A percentile compares a stretch with the other conserved stretches of the same genome.
Evolutionary conservation across 2,888 invertebrate species (phyloP).

Genomic region (Aporophyla nigra): DNA sequence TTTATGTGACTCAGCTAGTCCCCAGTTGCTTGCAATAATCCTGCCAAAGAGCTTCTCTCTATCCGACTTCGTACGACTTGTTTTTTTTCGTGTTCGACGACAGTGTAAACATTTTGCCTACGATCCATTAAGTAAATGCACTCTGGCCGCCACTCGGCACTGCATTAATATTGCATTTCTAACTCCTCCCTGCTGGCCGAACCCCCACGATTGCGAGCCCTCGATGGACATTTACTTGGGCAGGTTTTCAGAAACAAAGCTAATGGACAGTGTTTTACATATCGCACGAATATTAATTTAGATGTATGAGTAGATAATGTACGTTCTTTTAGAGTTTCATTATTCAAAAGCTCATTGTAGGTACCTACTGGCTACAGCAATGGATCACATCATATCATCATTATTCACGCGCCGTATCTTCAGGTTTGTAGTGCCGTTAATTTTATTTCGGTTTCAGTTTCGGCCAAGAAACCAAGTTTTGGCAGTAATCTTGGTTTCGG

Average conservation of each 20-base stretch:
- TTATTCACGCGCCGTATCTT: background rate
- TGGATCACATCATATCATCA: background rate
- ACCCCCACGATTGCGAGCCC: slow-evolving; percentile 74
- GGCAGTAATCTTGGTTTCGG: no score
- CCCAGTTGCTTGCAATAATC: slow-evolving; percentile 83
- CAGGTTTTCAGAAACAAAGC: slow-evolving; percentile 74
- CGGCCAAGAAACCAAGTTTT: no score
- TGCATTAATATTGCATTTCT: slow-evolving; percentile 93
- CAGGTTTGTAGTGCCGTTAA: no score
- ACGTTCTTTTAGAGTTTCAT: slow-evolving; percentile 22
- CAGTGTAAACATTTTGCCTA: slow-evolving; percentile 88
- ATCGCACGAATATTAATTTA: slow-evolving; percentile 50
- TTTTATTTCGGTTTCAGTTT: no score
- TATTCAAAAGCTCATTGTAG: background rate
- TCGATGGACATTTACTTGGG: slow-evolving; percentile 68
- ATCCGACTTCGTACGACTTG: slow-evolving; percentile 77
- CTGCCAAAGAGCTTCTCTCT: slow-evolving; percentile 83
- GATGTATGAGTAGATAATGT: slow-evolving; percentile 25
- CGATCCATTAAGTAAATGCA: slow-evolving; percentile 90
- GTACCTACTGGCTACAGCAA: background rate
- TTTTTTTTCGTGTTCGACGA: slow-evolving; percentile 83
- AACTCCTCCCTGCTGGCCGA: slow-evolving; percentile 76
- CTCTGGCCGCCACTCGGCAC: slow-evolving; percentile 86
- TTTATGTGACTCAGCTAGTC: slow-evolving; percentile 81
- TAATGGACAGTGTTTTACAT: slow-evolving; percentile 70